Conservation (phyloP, 2,113 vertebrate species). For the Triplophysa tibetana region DNA sequence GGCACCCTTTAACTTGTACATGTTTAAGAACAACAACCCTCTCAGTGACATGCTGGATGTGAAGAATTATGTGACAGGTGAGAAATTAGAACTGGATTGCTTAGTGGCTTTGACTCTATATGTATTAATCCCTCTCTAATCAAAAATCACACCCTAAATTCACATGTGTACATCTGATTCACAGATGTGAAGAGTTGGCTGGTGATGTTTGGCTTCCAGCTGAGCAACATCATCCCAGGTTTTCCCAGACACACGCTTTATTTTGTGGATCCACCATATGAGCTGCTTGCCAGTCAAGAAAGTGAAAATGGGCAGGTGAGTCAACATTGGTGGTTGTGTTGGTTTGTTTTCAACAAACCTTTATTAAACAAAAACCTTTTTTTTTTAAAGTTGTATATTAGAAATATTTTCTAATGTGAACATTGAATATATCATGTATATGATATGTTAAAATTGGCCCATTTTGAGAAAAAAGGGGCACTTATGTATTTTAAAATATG, state of each 20-base stretch:
- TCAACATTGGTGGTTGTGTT: conserved; percentile 9
- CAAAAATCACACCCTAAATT: conserved; percentile 17
- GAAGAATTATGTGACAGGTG: conserved; percentile 98
- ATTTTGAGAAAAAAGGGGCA: too few species aligned
- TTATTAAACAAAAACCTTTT: too few species aligned
- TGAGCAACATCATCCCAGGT: conserved; percentile 98
- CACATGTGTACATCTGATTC: conserved; percentile 35
- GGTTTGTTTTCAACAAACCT: too few species aligned
- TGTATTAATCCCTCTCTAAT: conserved; percentile 10
- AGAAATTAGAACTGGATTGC: not conserved
- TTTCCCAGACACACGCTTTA: conserved; percentile 95
- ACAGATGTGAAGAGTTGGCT: conserved; percentile 99
- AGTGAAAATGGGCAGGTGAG: conserved; percentile 94
- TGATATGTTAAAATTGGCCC: too few species aligned
- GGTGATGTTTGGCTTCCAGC: conserved; percentile 99
- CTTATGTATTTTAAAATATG: too few species aligned
- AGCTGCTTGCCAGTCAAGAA: conserved; percentile 90
- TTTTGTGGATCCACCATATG: conserved; percentile 94
- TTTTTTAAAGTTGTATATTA: too few species aligned
- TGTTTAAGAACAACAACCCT: conserved; percentile 99
- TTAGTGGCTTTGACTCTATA: not conserved
- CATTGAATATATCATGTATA: too few species aligned
- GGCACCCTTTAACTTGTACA: conserved; percentile 92
- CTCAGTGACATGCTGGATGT: conserved; percentile 95
- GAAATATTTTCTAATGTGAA: too few species aligned